Evolutionary conservation across 2,797 vertebrate genomes (phyloP), one percentile per base, ranked within the genome.

Genomic region (Galagoides demidoff): DNA sequence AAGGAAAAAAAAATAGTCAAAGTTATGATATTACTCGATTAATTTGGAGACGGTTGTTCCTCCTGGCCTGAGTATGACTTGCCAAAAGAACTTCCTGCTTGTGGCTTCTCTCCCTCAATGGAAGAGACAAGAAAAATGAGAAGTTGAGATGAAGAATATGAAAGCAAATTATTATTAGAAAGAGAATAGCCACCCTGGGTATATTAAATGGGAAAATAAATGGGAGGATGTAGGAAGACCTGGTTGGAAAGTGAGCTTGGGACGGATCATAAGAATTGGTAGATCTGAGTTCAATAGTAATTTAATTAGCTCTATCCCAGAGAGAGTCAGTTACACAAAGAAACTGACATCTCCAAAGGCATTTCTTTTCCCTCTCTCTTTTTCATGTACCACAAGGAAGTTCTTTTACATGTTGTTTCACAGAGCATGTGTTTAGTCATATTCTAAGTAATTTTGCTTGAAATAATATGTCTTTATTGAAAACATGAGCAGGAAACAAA

Each of bases 401-500:
- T 74, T 95, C 57, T 89, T 81, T 76, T 94, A 85, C 2, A 82
- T 92, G 61, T 91, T 92, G 89, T 63, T 95, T 17, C 94, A 74
- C 59, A 90, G 57, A 92, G 57, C 45, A 39, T 95, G 49, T 43
- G 66, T 97, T 96, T 95, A 77, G 57, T 39, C 63, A 25, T n/a
- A 90, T 94, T 97, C 71, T 96, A n/a, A 96, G 92, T 92, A 94
- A 3, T 7, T 92, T 39, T 37, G 63, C 97, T 96, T 96, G 64
- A 86, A 85, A 92, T 96, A 94, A 90, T 49, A 88, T 23, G 25
- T 0, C 16, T 94, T 97, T 96, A 94, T 63, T 71, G 37, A 94
- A 97, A 97, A 37, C 59, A 95, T 0, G 14, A 95, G 68, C 37
- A 94, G 90, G 92, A 96, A 87, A 95, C 22, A 95, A 76, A 23